Evolutionary conservation across 2,113 vertebrate genomes (phyloP), one percentile per base, ranked within the genome.

Genomic region (Kryptolebias marmoratus): DNA sequence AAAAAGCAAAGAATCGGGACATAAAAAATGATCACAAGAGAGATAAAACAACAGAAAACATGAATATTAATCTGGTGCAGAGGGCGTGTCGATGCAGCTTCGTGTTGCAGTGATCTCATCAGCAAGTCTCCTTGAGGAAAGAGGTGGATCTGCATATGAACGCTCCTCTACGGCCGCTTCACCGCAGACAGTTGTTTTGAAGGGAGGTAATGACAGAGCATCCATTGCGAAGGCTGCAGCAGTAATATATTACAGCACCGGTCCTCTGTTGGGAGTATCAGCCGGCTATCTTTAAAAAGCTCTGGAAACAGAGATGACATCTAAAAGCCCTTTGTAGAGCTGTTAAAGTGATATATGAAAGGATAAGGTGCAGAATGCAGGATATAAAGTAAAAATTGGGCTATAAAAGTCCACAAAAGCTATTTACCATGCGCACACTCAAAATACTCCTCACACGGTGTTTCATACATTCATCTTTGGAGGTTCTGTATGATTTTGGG

Each of bases 261-360:
- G 31, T 31, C 54, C 77, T 80, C 82, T 63, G 50, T 73, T 48
- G 82, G 78, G 75, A 83, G 76, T 61, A 85, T 76, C 84, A 47
- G 55, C 55, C 75, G 9, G 73, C 75, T 71, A 71, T 83, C 85
- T 81, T 83, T 70, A 76, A 61, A 84, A 83, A 48, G 80, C 65
- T 86, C 39, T 18, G 65, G 77, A 78, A 87, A 72, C 84, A 85
- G 71, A 87, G 65, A 77, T 77, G 81, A 81, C 82, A 83, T 79
- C 72, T 82, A 66, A 77, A 79, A 81, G 64, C 79, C 83, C 73
- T 77, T 79, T 84, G 85, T 73, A 2, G 75, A 10, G 75, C 65
- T 15, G 60, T 84, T 84, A 68, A 68, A 79, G 64, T 84, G 77
- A 88, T 71, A 42, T 66, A 82, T 81, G 72, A 30, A 72, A 30